Conservation (phyloP, 2,797 vertebrate species). For the Tympanoctomys barrerae region DNA sequence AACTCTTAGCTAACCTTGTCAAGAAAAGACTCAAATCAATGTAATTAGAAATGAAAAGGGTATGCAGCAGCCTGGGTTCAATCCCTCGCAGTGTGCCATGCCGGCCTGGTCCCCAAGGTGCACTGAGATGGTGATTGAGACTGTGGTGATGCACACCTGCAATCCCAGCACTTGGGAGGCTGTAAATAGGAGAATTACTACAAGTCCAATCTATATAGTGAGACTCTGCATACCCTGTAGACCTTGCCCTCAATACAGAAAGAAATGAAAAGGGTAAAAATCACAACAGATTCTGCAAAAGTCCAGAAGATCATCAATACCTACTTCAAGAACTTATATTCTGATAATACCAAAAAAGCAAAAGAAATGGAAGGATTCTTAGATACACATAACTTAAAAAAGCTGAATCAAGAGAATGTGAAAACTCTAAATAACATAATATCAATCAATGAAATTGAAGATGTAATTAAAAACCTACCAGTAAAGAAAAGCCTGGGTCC, state of each 20-base stretch:
- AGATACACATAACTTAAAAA: background rate
- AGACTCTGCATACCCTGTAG: too few relatives aligned
- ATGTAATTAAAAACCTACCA: background rate
- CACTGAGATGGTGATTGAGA: too few relatives aligned
- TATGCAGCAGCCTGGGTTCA: background rate
- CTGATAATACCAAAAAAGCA: background rate
- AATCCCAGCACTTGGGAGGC: too few relatives aligned
- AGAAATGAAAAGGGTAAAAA: background rate
- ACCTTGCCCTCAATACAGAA: too few relatives aligned
- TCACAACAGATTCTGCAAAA: background rate
- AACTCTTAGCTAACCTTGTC: background rate
- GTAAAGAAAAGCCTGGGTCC: background rate
- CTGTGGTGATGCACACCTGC: too few relatives aligned
- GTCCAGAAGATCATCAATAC: background rate
- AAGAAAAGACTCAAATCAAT: background rate
- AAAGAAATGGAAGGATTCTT: background rate
- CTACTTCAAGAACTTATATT: background rate
- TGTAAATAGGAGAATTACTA: too few relatives aligned
- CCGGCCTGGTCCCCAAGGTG: too few relatives aligned
- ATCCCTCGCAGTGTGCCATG: too few relatives aligned
- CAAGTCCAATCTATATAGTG: too few relatives aligned
- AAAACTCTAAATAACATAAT: background rate
- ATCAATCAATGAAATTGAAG: background rate
- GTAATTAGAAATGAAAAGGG: background rate
- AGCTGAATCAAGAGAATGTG: background rate